Conservation (phyloP, 2,113 vertebrate genomes). For the Syrmaticus mikado region DNA sequence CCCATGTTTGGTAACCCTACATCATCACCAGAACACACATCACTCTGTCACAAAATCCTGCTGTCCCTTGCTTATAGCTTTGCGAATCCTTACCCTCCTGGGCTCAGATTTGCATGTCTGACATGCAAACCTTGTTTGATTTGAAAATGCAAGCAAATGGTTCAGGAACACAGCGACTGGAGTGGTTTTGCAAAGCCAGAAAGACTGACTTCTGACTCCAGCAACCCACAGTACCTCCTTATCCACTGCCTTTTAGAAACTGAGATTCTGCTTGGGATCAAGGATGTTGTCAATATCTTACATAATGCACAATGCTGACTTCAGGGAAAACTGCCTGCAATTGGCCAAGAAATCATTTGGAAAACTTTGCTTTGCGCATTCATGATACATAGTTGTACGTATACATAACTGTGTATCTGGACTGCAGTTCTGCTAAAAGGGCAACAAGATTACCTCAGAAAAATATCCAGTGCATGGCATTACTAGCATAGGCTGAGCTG, state of each 20-base stretch:
- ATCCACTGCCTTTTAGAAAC: neutral
- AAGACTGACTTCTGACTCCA: neutral
- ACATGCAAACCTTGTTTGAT: conserved; percentile 3
- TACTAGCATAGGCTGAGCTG: neutral
- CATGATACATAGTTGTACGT: accelerated
- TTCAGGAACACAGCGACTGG: neutral
- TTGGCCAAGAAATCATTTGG: neutral
- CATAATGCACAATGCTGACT: neutral
- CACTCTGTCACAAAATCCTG: neutral
- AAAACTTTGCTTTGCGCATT: neutral
- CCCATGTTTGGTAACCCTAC: neutral
- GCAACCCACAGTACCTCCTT: neutral
- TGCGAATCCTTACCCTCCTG: neutral
- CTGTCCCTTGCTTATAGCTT: neutral
- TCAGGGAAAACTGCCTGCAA: neutral
- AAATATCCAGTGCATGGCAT: neutral
- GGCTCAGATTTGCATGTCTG: neutral
- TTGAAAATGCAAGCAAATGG: conserved; percentile 24
- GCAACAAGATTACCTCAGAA: neutral
- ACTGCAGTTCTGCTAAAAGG: neutral
- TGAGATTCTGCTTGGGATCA: accelerated
- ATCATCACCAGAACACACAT: neutral
- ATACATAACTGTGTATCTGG: accelerated
- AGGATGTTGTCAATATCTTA: accelerated
- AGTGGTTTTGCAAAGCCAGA: neutral